A percentile compares a stretch with the other conserved stretches of the same genome.
phyloP scores from a whole-genome alignment of 2,113 vertebrate species.

The Nannobrachium achirus region DNA sequence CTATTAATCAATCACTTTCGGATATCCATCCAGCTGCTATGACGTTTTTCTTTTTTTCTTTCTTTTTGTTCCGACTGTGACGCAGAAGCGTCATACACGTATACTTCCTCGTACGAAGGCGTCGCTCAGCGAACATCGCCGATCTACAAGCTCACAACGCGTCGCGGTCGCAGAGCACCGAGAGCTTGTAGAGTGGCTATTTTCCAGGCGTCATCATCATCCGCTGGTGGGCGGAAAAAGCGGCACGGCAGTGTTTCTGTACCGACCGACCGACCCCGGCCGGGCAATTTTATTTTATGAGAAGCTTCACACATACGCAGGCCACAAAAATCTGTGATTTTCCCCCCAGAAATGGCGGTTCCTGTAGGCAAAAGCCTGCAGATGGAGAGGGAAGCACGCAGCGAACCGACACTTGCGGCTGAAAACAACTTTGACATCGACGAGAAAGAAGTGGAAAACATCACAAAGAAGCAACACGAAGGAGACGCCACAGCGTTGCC shows the following conservation, averaged over 20 bases:
- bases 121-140: no score
- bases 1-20: no score
- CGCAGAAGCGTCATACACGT: no score
- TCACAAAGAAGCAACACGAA: slow-evolving; percentile 74
- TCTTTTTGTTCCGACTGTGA: no score
- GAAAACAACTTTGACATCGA: slow-evolving; percentile 80
- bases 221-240: slow-evolving; percentile 69
- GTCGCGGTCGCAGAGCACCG: no score
- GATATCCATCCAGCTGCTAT: no score
- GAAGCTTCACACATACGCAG: neutral
- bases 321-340: neutral
- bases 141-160: no score
- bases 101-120: no score
- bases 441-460: slow-evolving; percentile 80
- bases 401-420: slow-evolving; percentile 57
- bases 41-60: no score
- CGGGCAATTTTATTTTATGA: slow-evolving; percentile 33
- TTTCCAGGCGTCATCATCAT: slow-evolving; percentile 48
- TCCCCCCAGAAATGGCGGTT: slow-evolving; percentile 65
- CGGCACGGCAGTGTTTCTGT: slow-evolving; percentile 55
- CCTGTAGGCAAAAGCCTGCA: slow-evolving; percentile 68
- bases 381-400: slow-evolving; percentile 66
- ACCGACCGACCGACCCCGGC: slow-evolving; percentile 33
- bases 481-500: slow-evolving; percentile 73
- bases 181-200: no score